Conservation (phyloP, 2,797 vertebrate species). For the Synanceia verrucosa region DNA sequence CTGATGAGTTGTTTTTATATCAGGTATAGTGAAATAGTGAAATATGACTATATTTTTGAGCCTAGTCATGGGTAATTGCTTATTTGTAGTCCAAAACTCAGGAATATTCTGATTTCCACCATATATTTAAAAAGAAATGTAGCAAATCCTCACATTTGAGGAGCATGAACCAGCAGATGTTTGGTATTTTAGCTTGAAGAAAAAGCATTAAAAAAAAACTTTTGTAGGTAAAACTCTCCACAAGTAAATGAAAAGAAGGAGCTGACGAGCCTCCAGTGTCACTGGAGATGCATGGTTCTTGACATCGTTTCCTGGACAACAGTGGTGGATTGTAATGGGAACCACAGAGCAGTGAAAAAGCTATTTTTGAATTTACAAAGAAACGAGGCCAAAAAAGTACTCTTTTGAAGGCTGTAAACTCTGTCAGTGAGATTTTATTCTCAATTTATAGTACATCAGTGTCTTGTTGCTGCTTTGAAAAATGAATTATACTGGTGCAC, state of each 20-base stretch:
- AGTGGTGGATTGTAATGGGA: background rate
- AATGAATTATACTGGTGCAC: too few relatives aligned
- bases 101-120: background rate
- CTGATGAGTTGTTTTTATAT: too few relatives aligned
- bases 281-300: background rate
- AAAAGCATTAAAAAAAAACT: too few relatives aligned
- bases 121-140: background rate
- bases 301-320: background rate
- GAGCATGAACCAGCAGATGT: background rate
- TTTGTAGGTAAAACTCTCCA: background rate
- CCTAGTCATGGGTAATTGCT: background rate
- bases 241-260: background rate
- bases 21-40: too few relatives aligned
- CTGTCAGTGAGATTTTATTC: background rate
- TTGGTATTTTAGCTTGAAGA: background rate
- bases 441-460: background rate
- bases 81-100: background rate
- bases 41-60: background rate
- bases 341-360: background rate
- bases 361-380: background rate
- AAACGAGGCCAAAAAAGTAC: background rate
- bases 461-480: too few relatives aligned
- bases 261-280: background rate
- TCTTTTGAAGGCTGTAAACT: background rate
- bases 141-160: background rate